Base-by-base conservation (phyloP, 2,113 vertebrate genomes). In the Cottus gobio region DNA sequence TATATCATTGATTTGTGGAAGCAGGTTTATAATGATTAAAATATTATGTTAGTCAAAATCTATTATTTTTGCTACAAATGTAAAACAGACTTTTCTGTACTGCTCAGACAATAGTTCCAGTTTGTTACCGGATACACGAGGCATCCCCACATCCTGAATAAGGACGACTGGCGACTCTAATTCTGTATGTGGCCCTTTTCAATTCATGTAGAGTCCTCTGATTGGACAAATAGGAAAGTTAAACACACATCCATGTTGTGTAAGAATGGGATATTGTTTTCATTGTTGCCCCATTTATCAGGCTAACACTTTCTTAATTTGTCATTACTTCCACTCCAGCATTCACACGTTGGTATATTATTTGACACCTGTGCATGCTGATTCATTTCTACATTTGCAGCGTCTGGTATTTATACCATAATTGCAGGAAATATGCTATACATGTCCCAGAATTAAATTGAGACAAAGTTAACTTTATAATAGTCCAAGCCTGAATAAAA, bases 391-490 rank as follows among this genome's bases (percentile, higher is more conserved):
- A 22, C 57, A n/a, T 64, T 71, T 66, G 63, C 36, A 48, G 36
- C 62, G n/a, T 82, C 80, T 78, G 36, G 16, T 71, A 80, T 88
- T 82, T 84, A 63, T 65, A 42, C 44, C 36, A 10, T 89, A 89
- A 89, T 89, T 87, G 79, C 69, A 76, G 50, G 62, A 87, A 88
- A 90, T 82, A 82, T 82, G 76, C 71, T 67, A 74, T 82, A 82
- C 62, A 78, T 86, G 71, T 34, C 60, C 89, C 65, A 44, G 74
- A 87, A 88, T 77, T 73, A 78, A 85, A 87, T 65, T 74, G 68
- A 78, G 69, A 79, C 62, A 93, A 94, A 92, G 90, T 91, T 90
- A 93, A 90, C 88, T 92, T 93, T 90, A 82, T 90, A 92, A 90
- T 84, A 60, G 65, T 57, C 54, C 61, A 80, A 79, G 71, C 64